These are phyloP conservation scores for Metridium senile DNA, from an alignment of 92 coral and sea anemone genomes.

Conservation along the genomic window DNA sequence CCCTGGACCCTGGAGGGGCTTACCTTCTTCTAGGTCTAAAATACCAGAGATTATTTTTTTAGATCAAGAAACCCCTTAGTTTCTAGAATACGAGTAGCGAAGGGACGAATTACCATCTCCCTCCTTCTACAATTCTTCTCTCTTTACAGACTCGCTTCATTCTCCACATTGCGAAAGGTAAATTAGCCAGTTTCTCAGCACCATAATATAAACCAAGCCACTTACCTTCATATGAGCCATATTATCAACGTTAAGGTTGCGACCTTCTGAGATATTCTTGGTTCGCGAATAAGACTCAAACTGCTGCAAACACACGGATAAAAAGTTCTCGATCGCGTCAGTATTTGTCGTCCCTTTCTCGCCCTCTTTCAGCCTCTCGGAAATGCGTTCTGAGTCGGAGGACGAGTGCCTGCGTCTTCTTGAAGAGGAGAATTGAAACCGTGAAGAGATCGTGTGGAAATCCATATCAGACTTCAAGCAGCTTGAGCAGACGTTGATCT, in stretches of 20 bases:
- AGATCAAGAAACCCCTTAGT: no score
- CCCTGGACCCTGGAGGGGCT: no score
- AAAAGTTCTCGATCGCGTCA: conserved; percentile 62
- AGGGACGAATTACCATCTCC: no score
- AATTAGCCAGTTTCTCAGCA: no score
- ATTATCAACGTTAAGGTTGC: conserved; percentile 4
- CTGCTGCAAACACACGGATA: conserved; percentile 65
- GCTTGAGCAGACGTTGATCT: neutral
- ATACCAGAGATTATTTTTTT: no score
- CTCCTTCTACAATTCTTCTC: no score
- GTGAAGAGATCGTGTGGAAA: neutral
- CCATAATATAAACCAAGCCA: no score
- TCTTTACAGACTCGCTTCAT: no score
- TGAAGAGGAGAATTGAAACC: neutral
- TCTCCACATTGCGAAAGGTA: no score
- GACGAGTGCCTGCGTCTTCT: conserved; percentile 19
- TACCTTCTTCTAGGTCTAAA: no score
- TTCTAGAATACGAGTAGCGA: no score
- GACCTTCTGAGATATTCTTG: neutral
- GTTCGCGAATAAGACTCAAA: conserved; percentile 33
- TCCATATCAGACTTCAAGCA: neutral
- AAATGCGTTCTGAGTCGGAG: conserved; percentile 10
- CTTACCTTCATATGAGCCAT: neutral
- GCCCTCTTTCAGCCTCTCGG: neutral
- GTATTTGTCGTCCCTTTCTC: conserved; percentile 29